Evolutionary conservation across 2,797 vertebrate genomes (phyloP).

Genomic region (Falco columbarius): DNA sequence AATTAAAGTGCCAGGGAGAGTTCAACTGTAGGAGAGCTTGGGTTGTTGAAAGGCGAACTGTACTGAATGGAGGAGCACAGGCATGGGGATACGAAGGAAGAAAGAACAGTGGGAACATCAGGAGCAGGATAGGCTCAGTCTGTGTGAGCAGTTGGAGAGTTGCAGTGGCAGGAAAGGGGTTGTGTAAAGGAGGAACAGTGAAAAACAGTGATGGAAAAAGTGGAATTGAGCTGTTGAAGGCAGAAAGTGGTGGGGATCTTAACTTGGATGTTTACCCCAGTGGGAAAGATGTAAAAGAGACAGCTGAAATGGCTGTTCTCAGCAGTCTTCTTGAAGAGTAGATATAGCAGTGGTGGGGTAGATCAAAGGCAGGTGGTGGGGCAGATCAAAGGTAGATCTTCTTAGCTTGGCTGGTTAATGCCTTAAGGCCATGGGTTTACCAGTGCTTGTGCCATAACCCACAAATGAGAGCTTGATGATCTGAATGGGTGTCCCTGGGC

Average conservation of each 20-base stretch:
- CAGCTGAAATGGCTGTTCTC: not conserved
- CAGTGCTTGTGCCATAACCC: not conserved
- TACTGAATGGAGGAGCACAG: not conserved
- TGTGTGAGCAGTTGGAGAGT: not conserved
- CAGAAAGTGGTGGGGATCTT: not conserved
- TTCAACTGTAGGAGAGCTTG: not conserved
- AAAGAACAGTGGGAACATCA: not conserved
- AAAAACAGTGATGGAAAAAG: not conserved
- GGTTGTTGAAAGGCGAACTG: not conserved
- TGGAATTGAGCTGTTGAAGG: not conserved
- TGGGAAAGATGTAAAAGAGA: not conserved
- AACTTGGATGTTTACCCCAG: not conserved
- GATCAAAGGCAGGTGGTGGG: not conserved
- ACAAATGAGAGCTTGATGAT: not conserved
- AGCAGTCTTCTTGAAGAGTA: not conserved
- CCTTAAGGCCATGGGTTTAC: not conserved
- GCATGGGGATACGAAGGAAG: not conserved
- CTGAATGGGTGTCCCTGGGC: not conserved
- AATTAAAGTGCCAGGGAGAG: not conserved
- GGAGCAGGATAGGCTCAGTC: not conserved
- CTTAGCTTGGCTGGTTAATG: not conserved
- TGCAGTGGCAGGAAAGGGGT: not conserved
- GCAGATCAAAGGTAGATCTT: not conserved
- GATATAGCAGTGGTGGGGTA: not conserved
- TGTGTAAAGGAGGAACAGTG: not conserved